Evolutionary conservation across 2,113 vertebrate genomes (phyloP).

Genomic region (Sander lucioperca): DNA sequence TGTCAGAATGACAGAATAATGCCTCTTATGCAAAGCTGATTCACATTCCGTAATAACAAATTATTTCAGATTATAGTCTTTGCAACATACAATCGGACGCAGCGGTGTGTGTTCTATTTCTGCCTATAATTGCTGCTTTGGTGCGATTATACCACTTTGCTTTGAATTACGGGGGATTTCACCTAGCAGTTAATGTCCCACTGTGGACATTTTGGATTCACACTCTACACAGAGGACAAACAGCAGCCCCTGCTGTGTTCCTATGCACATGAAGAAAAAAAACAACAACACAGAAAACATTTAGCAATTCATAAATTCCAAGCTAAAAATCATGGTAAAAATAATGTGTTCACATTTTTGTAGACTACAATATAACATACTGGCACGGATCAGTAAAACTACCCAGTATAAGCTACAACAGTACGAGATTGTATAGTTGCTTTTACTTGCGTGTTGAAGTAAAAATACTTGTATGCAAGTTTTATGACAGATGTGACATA

Average conservation of each 20-base stretch:
- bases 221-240: neutral
- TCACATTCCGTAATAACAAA: neutral
- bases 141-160: neutral
- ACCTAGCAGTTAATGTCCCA: constrained; percentile 12
- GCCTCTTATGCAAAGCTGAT: neutral
- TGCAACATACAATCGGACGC: neutral
- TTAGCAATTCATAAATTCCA: constrained; percentile 19
- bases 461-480: neutral
- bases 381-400: neutral
- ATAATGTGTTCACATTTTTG: neutral
- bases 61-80: neutral
- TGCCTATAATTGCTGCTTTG: neutral
- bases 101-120: neutral
- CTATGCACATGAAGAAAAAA: constrained; percentile 22
- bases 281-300: constrained; percentile 4
- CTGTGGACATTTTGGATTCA: constrained; percentile 36
- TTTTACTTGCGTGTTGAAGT: neutral
- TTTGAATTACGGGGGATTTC: constrained; percentile 14
- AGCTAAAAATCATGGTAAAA: constrained; percentile 2
- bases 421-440: neutral
- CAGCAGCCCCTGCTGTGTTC: neutral
- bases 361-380: neutral
- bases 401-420: neutral
- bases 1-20: neutral
- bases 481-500: neutral